A percentile compares a stretch with the other conserved stretches of the same genome.
phyloP scores from a whole-genome alignment of 2,113 vertebrate genomes.

The Crotophaga sulcirostris region DNA sequence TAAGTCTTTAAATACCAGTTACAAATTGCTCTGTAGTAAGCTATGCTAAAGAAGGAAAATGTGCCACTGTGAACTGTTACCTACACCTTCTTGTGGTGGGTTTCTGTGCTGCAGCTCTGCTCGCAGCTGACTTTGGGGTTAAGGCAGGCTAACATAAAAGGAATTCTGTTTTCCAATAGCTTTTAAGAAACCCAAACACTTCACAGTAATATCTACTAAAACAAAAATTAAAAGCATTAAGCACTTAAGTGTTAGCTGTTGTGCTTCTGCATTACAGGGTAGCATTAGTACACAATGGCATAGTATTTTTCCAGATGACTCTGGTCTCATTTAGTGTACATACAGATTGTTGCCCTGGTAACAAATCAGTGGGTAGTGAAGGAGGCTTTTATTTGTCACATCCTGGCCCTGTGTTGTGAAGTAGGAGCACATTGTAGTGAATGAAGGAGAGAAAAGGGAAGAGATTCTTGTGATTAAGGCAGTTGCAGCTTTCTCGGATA shows the following conservation, averaged over 20 bases:
- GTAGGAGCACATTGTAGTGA: not conserved
- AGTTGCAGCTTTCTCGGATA: not conserved
- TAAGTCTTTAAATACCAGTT: not conserved
- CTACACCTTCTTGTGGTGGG: not conserved
- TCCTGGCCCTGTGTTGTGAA: not conserved
- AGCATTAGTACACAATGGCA: not conserved
- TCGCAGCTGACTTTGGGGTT: not conserved
- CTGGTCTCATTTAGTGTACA: not conserved
- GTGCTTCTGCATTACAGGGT: not conserved
- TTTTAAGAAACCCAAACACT: not conserved
- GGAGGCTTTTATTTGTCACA: constrained; percentile 8
- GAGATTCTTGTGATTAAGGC: not conserved
- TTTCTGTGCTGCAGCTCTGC: not conserved
- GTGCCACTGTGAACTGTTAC: not conserved
- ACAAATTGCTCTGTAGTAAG: not conserved
- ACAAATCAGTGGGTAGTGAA: not conserved
- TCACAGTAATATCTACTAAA: not conserved
- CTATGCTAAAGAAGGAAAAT: not conserved
- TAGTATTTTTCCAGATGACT: not conserved
- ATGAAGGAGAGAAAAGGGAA: not conserved
- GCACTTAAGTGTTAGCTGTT: not conserved
- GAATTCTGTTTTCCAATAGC: not conserved
- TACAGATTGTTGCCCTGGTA: not conserved
- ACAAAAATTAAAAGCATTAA: not conserved
- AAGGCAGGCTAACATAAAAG: not conserved